Percentiles rank a stretch among this genome's conserved stretches.
phyloP scores from a whole-genome alignment of 2,888 invertebrate species.

The Acanthococcus lagerstroemiae region DNA sequence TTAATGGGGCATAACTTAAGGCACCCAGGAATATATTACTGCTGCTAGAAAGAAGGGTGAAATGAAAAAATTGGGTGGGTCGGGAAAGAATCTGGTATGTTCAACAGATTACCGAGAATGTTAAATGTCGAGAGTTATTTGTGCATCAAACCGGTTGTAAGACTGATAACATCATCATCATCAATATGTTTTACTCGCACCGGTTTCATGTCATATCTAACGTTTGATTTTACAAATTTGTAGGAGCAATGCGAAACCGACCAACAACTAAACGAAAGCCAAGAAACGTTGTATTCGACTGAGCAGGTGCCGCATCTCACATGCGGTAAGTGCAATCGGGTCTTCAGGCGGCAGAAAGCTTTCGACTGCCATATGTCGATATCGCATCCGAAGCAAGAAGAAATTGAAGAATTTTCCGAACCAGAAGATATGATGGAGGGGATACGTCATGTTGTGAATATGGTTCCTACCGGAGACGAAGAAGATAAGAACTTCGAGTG shows the following conservation, averaged over 20 bases:
- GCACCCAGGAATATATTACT: no score
- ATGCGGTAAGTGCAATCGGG: constrained; percentile 44
- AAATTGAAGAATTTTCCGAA: constrained; percentile 69
- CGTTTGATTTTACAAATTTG: no score
- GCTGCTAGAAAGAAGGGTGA: no score
- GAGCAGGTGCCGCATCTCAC: constrained; percentile 14
- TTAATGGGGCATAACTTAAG: no score
- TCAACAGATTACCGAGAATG: no score
- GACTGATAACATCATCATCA: no score
- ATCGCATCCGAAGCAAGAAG: constrained; percentile 47
- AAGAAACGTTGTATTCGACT: not conserved
- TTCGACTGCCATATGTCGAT: constrained; percentile 54
- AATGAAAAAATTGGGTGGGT: no score
- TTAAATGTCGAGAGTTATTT: no score
- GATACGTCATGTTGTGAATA: constrained; percentile 59
- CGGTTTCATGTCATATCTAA: no score
- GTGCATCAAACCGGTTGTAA: no score
- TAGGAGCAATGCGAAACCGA: not conserved
- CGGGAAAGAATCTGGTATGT: no score
- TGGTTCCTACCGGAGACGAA: constrained; percentile 35
- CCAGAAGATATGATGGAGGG: constrained; percentile 80
- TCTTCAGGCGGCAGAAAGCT: constrained; percentile 54
- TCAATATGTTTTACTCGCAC: no score
- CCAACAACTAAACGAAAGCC: not conserved
- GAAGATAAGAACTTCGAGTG: constrained; percentile 27